These are phyloP conservation scores for Pectinophora gossypiella DNA, from an alignment of 1,140 invertebrate genomes.

Conservation along the genomic window DNA sequence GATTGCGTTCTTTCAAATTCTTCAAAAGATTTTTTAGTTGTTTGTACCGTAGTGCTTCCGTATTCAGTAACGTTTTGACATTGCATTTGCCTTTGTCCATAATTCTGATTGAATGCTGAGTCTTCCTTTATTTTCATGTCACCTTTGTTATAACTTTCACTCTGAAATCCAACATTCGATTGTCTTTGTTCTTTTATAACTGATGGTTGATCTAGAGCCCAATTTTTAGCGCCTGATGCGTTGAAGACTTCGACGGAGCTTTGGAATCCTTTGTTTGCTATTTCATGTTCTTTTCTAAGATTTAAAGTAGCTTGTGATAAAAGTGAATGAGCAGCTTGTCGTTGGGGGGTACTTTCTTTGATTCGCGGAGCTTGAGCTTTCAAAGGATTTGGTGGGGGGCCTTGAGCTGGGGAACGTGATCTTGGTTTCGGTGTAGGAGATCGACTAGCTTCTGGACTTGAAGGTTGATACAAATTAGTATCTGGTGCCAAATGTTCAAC, in stretches of 20 bases:
- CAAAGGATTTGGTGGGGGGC: constrained; percentile 77
- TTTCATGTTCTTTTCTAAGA: constrained; percentile 50
- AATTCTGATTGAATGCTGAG: constrained; percentile 58
- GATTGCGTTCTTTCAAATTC: constrained; percentile 79
- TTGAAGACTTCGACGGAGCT: constrained; percentile 31
- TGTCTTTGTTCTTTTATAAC: constrained; percentile 47
- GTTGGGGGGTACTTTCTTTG: constrained; percentile 55
- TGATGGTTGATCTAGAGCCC: constrained; percentile 43
- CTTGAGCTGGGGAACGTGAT: constrained; percentile 76
- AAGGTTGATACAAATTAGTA: constrained; percentile 75
- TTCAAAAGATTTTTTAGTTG: constrained; percentile 78
- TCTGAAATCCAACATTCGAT: constrained; percentile 55
- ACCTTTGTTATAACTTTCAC: constrained; percentile 49
- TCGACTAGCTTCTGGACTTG: constrained; percentile 73
- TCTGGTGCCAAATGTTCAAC: constrained; percentile 76
- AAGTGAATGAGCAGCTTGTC: constrained; percentile 32
- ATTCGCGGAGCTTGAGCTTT: constrained; percentile 76
- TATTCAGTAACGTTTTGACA: constrained; percentile 70
- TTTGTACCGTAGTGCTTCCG: constrained; percentile 76
- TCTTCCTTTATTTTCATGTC: constrained; percentile 61
- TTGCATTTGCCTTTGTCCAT: constrained; percentile 58
- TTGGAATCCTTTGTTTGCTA: constrained; percentile 30
- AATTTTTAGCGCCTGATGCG: constrained; percentile 29
- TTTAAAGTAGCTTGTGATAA: constrained; percentile 46
- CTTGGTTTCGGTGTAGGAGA: constrained; percentile 77